These are phyloP conservation scores for Enteromius argenteus DNA, from an alignment of 2,797 vertebrate species.

Conservation along the genomic window DNA sequence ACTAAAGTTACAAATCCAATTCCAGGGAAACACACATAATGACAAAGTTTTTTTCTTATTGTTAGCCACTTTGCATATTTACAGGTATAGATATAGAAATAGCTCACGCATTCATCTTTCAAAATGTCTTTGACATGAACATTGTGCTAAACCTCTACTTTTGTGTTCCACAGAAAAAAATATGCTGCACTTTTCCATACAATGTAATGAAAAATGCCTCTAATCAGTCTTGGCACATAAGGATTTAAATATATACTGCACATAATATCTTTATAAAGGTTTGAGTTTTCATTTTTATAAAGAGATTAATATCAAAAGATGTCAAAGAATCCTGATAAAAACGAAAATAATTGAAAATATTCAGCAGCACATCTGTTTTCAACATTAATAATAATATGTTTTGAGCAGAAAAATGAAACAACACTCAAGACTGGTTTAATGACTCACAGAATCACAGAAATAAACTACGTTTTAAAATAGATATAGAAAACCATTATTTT, in stretches of 20 bases:
- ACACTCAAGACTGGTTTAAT: neutral
- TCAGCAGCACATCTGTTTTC: neutral
- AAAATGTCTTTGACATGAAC: neutral
- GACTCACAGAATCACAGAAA: neutral
- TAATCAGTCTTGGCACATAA: neutral
- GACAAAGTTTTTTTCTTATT: neutral
- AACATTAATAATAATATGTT: neutral
- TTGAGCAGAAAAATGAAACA: neutral
- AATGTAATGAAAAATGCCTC: neutral
- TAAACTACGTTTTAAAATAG: neutral
- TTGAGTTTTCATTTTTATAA: neutral
- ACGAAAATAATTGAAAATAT: neutral
- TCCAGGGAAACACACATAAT: neutral
- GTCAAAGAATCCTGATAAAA: neutral
- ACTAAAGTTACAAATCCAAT: neutral
- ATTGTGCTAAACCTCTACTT: too few species aligned
- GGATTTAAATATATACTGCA: neutral
- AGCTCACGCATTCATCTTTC: neutral
- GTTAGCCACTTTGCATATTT: neutral
- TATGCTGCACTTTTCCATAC: neutral
- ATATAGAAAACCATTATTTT: neutral
- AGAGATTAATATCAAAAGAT: neutral
- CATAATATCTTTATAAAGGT: neutral
- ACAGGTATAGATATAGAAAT: neutral
- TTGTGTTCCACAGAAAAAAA: too few species aligned